Base-by-base conservation (phyloP, 2,113 vertebrate species). In the Hylia prasina region DNA sequence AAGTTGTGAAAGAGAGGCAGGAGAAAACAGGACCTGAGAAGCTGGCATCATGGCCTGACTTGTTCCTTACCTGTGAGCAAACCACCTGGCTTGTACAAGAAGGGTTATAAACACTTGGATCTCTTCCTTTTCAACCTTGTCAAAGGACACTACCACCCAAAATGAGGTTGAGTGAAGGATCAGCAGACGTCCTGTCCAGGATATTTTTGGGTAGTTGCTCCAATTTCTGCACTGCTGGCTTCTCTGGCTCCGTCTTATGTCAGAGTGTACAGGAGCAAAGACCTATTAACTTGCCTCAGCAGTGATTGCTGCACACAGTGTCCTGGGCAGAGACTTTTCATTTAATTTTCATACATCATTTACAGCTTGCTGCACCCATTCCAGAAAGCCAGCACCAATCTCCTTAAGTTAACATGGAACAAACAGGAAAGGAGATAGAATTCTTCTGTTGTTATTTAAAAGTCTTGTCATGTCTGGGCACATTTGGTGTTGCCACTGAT, bases 271-370 rank as follows among this genome's bases (percentile, higher is more conserved):
- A 72, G 92, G 82, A 95, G 90, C 76, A 90, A 94, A 77, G 79
- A 93, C 82, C 85, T 90, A 93, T 96, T 97, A 93, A 86, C 48
- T 60, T 65, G 44, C 80, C 65, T 92, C 94, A 88, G 90, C 72
- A 45, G 72, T 39, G 69, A 82, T 65, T 90, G 57, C 77, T 87
- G 60, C 42, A 82, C 93, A 95, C 92, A 78, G 51, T 77, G 92
- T 94, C 82, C 87, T 48, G 85, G 82, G 93, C 85, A 94, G 92
- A 90, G 88, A 92, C 92, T 95, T 95, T 96, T 93, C 90, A 88
- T 97, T 96, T 97, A 79, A 90, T 97, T 97, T 96, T 94, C 94
- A 95, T 95, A 93, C 88, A 94, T 96, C 93, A 96, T 96, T 96
- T 96, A 90, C 96, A 94, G 86, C 76, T 90, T 94, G 88, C 90